Evolutionary conservation across 2,888 invertebrate genomes (phyloP), one percentile per base, ranked within the genome.

Genomic region (Dusona sp.): DNA sequence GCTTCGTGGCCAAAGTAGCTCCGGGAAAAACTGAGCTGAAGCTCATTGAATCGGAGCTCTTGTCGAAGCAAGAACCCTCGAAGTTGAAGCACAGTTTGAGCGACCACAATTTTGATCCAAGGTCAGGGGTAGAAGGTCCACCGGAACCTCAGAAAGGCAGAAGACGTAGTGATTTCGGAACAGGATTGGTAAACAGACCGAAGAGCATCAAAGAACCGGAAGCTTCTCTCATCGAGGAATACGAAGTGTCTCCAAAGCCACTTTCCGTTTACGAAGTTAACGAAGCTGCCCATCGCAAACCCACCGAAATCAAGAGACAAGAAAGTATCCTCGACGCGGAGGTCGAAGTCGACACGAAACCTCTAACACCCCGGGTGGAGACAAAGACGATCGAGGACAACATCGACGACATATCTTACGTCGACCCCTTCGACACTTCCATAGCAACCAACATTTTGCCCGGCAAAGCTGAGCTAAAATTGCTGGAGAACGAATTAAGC

Each of bases 401-500:
- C 38, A 92, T 94, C 48, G 91, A 94, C 74, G 95, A 95, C 83
- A 95, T 95, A 36, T 92, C 93, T 3, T 95, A 96, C 89, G 93
- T 94, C 11, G 98, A 98, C 95, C 98, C 98, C 0, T 98, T 98
- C 92, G 98, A 98, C 92, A 98, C 98, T 0, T 97, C 98, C 0
- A 97, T 97, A 90, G 97, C 97, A 0, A 95, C 95, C 83, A 97
- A 97, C 91, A 96, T 97, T 79, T 95, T 96, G 75, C 98, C 97
- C 0, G 97, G 98, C 4, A 97, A 96, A 94, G 97, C 97, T 1
- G 98, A 98, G 93, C 95, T 98, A 13, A 97, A 97, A 92, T 94
- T 97, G 57, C 92, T 98, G 29, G 97, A 97, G 89, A 97, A 95
- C 92, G 97, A 97, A 92, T 95, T 98, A 83, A 96, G 97, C 33